Conservation (phyloP, 64 coral and sea anemone genomes). For the Stylophora pistillata region DNA sequence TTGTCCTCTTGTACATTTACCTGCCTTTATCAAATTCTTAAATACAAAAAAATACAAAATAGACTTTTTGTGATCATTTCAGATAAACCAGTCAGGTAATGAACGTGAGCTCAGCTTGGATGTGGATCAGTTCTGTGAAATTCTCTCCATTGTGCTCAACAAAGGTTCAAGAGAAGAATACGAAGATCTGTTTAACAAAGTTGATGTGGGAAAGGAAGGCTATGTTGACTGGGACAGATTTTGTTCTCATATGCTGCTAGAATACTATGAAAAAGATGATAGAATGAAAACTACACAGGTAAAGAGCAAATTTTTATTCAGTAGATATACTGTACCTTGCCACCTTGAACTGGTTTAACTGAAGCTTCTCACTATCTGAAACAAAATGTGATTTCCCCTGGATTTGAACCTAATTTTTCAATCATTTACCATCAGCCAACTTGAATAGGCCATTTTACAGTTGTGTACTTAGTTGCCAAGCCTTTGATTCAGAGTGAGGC, state of each 20-base stretch:
- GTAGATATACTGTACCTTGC: not conserved
- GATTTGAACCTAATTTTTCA: not conserved
- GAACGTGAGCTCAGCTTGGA: conserved; percentile 86
- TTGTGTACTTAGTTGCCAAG: too few species aligned
- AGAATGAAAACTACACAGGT: conserved; percentile 99
- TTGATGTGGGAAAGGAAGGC: conserved; percentile 93
- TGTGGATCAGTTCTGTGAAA: conserved; percentile 94
- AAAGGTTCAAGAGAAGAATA: conserved; percentile 89
- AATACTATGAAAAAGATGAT: conserved; percentile 99
- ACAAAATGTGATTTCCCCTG: too few species aligned
- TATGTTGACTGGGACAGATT: conserved; percentile 99
- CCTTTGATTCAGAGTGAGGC: too few species aligned
- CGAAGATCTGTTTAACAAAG: conserved; percentile 88
- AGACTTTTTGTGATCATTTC: not conserved
- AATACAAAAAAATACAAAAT: too few species aligned
- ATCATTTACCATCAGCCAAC: too few species aligned
- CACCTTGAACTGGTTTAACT: not conserved
- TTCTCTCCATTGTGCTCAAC: conserved; percentile 88
- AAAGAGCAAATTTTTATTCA: not conserved
- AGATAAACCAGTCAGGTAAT: conserved; percentile 91
- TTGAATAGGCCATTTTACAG: too few species aligned
- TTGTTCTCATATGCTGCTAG: conserved; percentile 94
- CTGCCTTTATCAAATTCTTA: too few species aligned
- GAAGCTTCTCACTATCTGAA: too few species aligned
- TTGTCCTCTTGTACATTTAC: too few species aligned